A percentile compares a stretch with the other conserved stretches of the same genome.
Conservation (phyloP, 2,113 vertebrate species). For the Cheilinus undulatus region DNA sequence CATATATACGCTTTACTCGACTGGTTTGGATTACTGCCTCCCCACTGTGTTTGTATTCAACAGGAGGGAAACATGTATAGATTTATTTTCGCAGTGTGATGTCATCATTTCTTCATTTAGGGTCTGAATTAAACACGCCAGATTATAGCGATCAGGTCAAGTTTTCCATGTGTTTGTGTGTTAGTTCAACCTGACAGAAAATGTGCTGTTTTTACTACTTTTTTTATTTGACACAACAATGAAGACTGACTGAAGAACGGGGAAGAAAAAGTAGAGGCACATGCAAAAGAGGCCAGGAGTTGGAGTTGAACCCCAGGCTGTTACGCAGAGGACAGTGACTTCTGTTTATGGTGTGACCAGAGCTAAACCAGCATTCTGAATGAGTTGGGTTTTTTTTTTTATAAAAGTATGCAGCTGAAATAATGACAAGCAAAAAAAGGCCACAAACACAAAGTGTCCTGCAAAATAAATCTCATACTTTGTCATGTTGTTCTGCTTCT, state of each 20-base stretch:
- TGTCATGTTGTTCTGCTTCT: not conserved
- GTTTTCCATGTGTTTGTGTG: constrained; percentile 5
- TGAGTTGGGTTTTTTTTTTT: not conserved
- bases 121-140: constrained; percentile 1
- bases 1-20: constrained; percentile 37
- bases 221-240: not conserved
- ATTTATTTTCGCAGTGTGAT: constrained; percentile 46
- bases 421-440: constrained; percentile 7
- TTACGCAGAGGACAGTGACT: too few species aligned
- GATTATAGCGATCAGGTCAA: constrained; percentile 7
- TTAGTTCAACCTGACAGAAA: not conserved
- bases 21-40: constrained; percentile 42
- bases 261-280: not conserved
- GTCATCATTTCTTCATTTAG: constrained; percentile 31
- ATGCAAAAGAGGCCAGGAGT: too few species aligned
- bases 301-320: not conserved
- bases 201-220: not conserved
- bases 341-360: not conserved
- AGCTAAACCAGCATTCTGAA: not conserved
- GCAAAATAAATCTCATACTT: constrained; percentile 5
- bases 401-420: not conserved
- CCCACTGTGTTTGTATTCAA: constrained; percentile 38
- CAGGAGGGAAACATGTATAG: constrained; percentile 25
- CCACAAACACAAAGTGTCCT: not conserved
- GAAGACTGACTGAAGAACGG: not conserved